These are phyloP conservation scores for Carettochelys insculpta DNA, from an alignment of 2,113 vertebrate species.

Conservation along the genomic window DNA sequence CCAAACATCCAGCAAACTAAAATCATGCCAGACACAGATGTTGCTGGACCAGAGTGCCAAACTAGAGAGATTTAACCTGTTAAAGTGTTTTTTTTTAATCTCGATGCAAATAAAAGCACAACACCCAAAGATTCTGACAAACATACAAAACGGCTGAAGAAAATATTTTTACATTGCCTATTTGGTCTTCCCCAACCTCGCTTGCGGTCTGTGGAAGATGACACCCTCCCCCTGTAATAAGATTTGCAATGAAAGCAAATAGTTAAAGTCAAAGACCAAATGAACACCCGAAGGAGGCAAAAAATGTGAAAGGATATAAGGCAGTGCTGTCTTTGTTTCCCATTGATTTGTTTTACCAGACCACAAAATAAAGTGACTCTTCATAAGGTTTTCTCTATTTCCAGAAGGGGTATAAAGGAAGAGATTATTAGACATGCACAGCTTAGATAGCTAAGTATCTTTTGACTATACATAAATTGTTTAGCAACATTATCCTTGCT, in stretches of 20 bases:
- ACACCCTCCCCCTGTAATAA: no score
- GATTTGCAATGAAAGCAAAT: neutral
- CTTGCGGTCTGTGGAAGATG: neutral
- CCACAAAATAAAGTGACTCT: neutral
- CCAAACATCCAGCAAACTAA: no score
- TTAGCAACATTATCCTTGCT: neutral
- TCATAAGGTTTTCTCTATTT: neutral
- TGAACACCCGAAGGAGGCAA: constrained; percentile 31
- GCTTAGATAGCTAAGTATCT: neutral
- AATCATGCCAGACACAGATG: no score
- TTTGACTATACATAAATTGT: neutral
- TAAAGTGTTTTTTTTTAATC: constrained; percentile 30
- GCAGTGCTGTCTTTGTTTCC: neutral
- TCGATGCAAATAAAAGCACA: constrained; percentile 36
- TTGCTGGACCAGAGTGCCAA: no score
- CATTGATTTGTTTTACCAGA: neutral
- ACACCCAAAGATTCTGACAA: neutral
- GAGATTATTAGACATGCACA: neutral
- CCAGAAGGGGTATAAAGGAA: accelerated
- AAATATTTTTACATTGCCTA: neutral
- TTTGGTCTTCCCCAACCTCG: neutral
- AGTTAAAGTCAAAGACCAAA: constrained; percentile 3
- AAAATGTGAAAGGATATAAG: constrained; percentile 5
- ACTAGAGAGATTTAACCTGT: no score
- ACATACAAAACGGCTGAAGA: neutral